Percentiles rank a stretch among this genome's conserved stretches.
phyloP scores from a whole-genome alignment of 2,113 vertebrate genomes.

The Cranoglanis bouderius region DNA sequence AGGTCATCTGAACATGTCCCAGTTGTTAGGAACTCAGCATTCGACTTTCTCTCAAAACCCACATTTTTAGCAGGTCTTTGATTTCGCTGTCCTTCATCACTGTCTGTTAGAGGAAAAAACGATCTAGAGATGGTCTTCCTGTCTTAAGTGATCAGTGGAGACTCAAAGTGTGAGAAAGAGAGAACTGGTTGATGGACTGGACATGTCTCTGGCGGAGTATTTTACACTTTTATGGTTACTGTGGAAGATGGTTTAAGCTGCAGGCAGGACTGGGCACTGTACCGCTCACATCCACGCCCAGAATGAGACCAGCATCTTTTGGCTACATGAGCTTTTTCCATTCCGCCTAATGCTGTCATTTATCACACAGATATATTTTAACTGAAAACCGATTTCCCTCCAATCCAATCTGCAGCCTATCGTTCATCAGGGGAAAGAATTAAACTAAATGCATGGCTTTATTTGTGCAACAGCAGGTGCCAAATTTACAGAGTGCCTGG shows the following conservation, averaged over 20 bases:
- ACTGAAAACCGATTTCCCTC: slow-evolving; percentile 57
- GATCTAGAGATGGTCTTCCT: slow-evolving; percentile 10
- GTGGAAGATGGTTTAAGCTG: slow-evolving; percentile 10
- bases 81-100: slow-evolving; percentile 2
- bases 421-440: slow-evolving; percentile 67
- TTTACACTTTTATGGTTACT: slow-evolving; percentile 22
- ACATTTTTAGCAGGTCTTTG: background rate
- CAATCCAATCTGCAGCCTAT: slow-evolving; percentile 54
- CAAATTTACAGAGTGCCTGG: slow-evolving; percentile 64
- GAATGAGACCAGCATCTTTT: slow-evolving; percentile 34
- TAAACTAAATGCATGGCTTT: slow-evolving; percentile 58
- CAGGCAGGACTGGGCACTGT: slow-evolving; percentile 4
- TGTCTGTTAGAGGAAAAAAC: slow-evolving; percentile 18
- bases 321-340: slow-evolving; percentile 47
- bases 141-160: slow-evolving; percentile 10
- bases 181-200: slow-evolving; percentile 36
- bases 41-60: background rate
- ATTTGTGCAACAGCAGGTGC: slow-evolving; percentile 64
- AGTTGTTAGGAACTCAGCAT: background rate
- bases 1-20: background rate
- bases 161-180: background rate
- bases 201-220: slow-evolving; percentile 16
- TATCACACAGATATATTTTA: slow-evolving; percentile 50
- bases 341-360: slow-evolving; percentile 51
- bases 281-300: slow-evolving; percentile 19